Evolutionary conservation across 1,140 invertebrate genomes (phyloP), one percentile per base, ranked within the genome.

Genomic region (Pygmarrhopalites habei): DNA sequence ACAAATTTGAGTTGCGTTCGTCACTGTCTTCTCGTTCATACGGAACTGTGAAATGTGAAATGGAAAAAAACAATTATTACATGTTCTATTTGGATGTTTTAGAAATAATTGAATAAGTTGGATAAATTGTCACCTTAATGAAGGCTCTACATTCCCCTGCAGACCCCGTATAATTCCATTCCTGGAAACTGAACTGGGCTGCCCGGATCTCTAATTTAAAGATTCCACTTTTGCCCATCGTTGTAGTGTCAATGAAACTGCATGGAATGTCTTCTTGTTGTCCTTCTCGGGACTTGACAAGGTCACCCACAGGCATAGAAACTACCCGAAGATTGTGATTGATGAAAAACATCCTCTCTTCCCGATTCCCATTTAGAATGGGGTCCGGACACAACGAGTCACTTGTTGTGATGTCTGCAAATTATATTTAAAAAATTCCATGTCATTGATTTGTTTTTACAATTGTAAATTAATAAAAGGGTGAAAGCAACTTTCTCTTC

Each of bases 21-120:
- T 23, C 3, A 21, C 14, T 15, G 29, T n/a, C n/a, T 23, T 39
- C 3, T 56, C 28, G 15, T 12, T 21, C 23, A 41, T 2, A 10
- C 26, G 3, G 39, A 56, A 56, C 53, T 56, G 53, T 23, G 28
- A 26, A 52, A 52, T 47, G n/a, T 47, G n/a, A 47, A 47, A 47
- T 5, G 7, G 19, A 25, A 10, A 47, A 5, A 19, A 47, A n/a
- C 7, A 25, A 47, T 5, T n/a, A 7, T 19, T n/a, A 25, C 44
- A 10, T 19, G 23, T 47, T 47, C 44, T 47, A 47, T n/a, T 47
- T n/a, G 44, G n/a, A 7, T 35, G 15, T 35, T 35, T 35, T 35
- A 35, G 5, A 35, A 35, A 35, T 7, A 7, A 7, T 47, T 47
- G 44, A 47, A 47, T 10, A n/a, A 5, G n/a, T 7, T 19, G 19